Conservation (phyloP, 2,113 vertebrate genomes). For the Himantopus leucocephalus region DNA sequence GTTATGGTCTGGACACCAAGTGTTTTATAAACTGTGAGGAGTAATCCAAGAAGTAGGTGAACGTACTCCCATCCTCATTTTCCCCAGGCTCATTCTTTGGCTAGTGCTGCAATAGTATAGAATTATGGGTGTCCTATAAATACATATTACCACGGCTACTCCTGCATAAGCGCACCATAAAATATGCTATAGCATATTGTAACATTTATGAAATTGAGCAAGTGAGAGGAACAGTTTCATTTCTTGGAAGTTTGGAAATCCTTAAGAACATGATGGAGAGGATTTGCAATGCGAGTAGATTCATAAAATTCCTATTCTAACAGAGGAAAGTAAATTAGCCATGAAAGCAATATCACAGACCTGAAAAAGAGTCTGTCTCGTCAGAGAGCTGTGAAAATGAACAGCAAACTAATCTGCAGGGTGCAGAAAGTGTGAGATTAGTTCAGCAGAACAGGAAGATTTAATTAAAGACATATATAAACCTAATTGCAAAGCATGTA, state of each 20-base stretch:
- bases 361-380: constrained; percentile 7
- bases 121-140: background rate
- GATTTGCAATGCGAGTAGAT: background rate
- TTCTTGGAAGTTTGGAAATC: background rate
- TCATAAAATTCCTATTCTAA: constrained; percentile 29
- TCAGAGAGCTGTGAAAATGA: constrained; percentile 3
- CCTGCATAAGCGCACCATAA: background rate
- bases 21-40: background rate
- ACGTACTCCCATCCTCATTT: background rate
- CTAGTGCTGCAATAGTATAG: background rate
- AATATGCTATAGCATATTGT: background rate
- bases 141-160: background rate
- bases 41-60: background rate
- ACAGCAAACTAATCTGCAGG: background rate
- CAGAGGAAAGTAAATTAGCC: background rate
- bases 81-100: background rate
- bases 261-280: background rate
- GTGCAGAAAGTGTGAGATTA: constrained; percentile 26
- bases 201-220: background rate
- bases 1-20: background rate
- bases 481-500: background rate
- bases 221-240: background rate
- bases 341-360: constrained; percentile 29
- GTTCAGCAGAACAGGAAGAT: constrained; percentile 6
- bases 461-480: constrained; percentile 37